Conservation (phyloP, 2,888 invertebrate species). For the Lasius platythorax region DNA sequence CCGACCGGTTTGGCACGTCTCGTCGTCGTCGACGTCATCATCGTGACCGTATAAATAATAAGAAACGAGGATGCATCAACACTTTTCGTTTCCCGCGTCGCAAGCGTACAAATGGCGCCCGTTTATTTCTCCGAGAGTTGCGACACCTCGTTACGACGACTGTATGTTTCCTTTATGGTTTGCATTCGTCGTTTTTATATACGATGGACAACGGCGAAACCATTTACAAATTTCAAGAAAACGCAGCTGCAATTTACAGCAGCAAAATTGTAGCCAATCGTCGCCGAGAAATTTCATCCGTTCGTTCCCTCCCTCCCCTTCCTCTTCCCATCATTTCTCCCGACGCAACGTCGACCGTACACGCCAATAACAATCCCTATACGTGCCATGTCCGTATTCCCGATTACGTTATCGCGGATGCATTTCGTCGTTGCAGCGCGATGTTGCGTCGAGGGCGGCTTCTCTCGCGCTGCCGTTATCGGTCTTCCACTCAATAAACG, state of each 20-base stretch:
- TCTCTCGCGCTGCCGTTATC: constrained; percentile 63
- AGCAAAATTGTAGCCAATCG: constrained; percentile 18
- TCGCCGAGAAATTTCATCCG: constrained; percentile 29
- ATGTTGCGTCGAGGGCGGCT: constrained; percentile 31
- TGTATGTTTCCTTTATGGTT: background rate
- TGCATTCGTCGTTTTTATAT: background rate
- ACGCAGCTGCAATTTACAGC: constrained; percentile 17
- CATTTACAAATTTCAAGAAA: background rate
- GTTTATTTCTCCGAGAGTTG: background rate
- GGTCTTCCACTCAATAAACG: constrained; percentile 73
- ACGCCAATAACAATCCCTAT: constrained; percentile 47
- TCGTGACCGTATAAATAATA: constrained; percentile 43
- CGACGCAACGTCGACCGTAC: constrained; percentile 26
- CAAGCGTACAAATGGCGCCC: background rate
- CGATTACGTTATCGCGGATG: constrained; percentile 68
- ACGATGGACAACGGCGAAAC: background rate
- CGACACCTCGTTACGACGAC: background rate
- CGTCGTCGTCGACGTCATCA: constrained; percentile 19
- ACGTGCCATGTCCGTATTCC: constrained; percentile 53
- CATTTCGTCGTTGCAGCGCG: constrained; percentile 57
- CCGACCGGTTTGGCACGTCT: constrained; percentile 18
- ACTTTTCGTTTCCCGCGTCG: background rate
- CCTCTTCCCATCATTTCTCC: background rate
- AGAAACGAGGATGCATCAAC: constrained; percentile 7
- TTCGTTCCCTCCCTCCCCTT: background rate